Evolutionary conservation across 2,113 vertebrate genomes (phyloP), one percentile per base, ranked within the genome.

Genomic region (Triplophysa dalaica): DNA sequence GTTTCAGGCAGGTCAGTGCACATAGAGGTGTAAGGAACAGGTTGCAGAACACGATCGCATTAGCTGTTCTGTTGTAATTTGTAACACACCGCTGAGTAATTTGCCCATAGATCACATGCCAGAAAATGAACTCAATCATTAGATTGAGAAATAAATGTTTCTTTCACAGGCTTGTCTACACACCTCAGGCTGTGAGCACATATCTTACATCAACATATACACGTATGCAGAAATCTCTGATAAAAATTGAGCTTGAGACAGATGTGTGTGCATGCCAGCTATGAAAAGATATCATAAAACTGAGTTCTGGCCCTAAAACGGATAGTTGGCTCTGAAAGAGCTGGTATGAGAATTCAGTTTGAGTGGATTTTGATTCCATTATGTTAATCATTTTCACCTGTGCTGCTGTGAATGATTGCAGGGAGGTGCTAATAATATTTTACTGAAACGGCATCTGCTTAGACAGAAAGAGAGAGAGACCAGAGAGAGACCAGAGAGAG

Each of bases 371-470:
- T 88, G 83, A 90, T 82, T 82, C 74, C 77, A 60, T 85, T 84
- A 78, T 83, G 84, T 65, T 88, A 89, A 87, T 74, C 67, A 67
- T 83, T 85, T 85, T 86, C 75, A 87, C 87, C 86, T 88, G 83
- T 77, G 29, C 19, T 54, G 50, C 50, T 68, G 50, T 78, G 64
- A 68, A 64, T 43, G 63, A 81, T 80, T 45, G 78, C 83, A 62
- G 52, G 78, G 84, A 87, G 85, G 87, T 89, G 88, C 88, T 91
- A 87, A 91, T 91, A 91, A 91, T 91, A 90, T 91, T 91, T 91
- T 89, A 90, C 87, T 87, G 89, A 89, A 92, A 88, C 81, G 43
- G 90, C 91, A 92, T 92, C 90, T 93, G 92, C 86, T 90, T 85
- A 73, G 75, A 17, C 78, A 61, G 86, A 1, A 14, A 41, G 12